Percentiles rank a stretch among this genome's conserved stretches.
These are phyloP conservation scores for Picathartes gymnocephalus DNA, from an alignment of 2,113 vertebrate species.

Conservation along the genomic window DNA sequence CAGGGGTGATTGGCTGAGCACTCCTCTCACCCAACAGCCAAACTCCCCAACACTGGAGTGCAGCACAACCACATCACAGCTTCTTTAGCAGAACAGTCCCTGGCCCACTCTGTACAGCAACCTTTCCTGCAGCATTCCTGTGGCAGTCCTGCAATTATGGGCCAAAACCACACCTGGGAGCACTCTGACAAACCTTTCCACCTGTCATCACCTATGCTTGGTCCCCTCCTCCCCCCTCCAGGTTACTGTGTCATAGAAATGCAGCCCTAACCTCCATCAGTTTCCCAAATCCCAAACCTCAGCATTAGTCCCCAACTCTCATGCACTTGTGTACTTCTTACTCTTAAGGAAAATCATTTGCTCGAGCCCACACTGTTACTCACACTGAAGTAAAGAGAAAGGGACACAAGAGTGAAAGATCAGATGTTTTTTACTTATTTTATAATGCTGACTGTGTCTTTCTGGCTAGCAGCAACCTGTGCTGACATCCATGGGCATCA, in stretches of 20 bases:
- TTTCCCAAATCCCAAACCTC: neutral
- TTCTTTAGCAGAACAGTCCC: neutral
- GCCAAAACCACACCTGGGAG: neutral
- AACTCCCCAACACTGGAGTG: rapidly evolving
- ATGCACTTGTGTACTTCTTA: neutral
- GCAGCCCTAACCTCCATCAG: neutral
- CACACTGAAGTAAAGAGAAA: neutral
- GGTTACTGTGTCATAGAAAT: neutral
- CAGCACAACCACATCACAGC: too few relatives aligned
- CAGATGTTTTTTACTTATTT: neutral
- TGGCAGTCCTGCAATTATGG: rapidly evolving
- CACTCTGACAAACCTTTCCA: neutral
- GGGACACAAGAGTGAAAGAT: rapidly evolving
- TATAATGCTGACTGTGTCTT: neutral
- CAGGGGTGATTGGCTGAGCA: neutral
- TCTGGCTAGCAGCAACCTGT: neutral
- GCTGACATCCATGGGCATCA: neutral
- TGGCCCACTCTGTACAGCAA: too few relatives aligned
- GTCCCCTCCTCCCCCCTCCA: too few relatives aligned
- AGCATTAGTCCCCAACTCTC: neutral
- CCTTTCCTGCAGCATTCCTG: neutral
- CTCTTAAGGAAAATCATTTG: neutral
- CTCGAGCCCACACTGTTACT: neutral
- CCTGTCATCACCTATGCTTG: neutral
- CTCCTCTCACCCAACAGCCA: neutral